These are phyloP conservation scores for Verasper variegatus DNA, from an alignment of 2,113 vertebrate species.

Conservation along the genomic window DNA sequence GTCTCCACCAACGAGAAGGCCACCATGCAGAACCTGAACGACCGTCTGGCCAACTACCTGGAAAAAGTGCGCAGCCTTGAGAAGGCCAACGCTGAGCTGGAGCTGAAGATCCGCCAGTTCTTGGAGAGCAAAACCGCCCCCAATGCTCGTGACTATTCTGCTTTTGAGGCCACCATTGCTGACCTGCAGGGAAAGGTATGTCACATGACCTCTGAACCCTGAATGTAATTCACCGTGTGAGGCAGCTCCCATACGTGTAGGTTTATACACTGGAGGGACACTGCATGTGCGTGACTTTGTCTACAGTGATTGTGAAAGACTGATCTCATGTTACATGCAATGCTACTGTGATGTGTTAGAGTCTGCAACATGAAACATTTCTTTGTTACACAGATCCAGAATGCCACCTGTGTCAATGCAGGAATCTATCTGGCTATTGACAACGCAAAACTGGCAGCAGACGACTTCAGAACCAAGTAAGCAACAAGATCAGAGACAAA, in stretches of 20 bases:
- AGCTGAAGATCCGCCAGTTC: slow-evolving; percentile 89
- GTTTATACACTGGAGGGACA: background rate
- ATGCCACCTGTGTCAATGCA: slow-evolving; percentile 80
- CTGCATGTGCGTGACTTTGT: background rate
- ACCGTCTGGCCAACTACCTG: slow-evolving; percentile 91
- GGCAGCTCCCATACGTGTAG: background rate
- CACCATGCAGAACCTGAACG: slow-evolving; percentile 95
- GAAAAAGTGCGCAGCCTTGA: slow-evolving; percentile 89
- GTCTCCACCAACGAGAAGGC: slow-evolving; percentile 86
- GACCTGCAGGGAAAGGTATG: slow-evolving; percentile 89
- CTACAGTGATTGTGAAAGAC: background rate
- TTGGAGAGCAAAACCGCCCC: slow-evolving; percentile 85
- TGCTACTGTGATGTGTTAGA: background rate
- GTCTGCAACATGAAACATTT: slow-evolving; percentile 4
- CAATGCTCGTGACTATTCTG: slow-evolving; percentile 82
- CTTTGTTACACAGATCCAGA: slow-evolving; percentile 81
- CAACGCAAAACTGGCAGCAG: slow-evolving; percentile 89
- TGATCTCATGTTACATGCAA: background rate
- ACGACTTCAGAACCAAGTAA: slow-evolving; percentile 92
- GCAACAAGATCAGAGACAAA: slow-evolving; percentile 37
- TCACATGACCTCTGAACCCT: slow-evolving; percentile 2
- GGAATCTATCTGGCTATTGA: slow-evolving; percentile 86
- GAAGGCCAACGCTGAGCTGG: slow-evolving; percentile 86
- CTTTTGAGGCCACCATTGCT: slow-evolving; percentile 83
- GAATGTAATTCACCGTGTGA: slow-evolving; percentile 6